These are phyloP conservation scores for Eulemur macaco DNA, from an alignment of 2,113 vertebrate species.

Conservation along the genomic window DNA sequence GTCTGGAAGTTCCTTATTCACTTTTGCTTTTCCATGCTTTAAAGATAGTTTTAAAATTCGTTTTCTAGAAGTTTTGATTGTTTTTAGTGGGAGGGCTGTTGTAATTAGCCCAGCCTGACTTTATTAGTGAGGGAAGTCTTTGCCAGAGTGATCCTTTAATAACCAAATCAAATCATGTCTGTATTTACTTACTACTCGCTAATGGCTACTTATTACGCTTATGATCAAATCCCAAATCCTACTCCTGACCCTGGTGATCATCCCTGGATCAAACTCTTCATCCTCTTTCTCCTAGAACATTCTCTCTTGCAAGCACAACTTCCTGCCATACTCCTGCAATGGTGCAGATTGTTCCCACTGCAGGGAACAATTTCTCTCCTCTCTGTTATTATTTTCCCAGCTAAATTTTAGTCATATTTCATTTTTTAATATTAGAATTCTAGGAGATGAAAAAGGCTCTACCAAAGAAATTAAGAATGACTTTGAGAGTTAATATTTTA, in stretches of 20 bases:
- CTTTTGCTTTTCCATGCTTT: constrained; percentile 4
- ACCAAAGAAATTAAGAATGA: constrained; percentile 51
- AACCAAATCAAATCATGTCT: background rate
- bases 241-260: background rate
- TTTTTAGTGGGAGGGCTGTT: background rate
- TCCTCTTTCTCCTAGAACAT: background rate
- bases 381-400: background rate
- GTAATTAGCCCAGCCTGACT: background rate
- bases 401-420: constrained; percentile 26
- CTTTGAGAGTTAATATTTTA: constrained; percentile 32
- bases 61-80: background rate
- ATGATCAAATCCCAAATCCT: background rate
- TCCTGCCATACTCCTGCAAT: background rate
- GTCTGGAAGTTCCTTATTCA: background rate
- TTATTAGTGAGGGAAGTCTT: constrained; percentile 11
- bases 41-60: background rate
- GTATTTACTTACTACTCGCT: background rate
- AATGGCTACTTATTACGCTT: background rate
- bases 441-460: background rate
- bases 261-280: background rate
- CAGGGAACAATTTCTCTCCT: background rate
- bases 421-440: constrained; percentile 46
- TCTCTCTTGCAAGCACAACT: background rate
- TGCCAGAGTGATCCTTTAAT: constrained; percentile 22
- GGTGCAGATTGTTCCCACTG: background rate